Conservation (phyloP, 2,888 invertebrate genomes). For the Caradrina clavipalpis region DNA sequence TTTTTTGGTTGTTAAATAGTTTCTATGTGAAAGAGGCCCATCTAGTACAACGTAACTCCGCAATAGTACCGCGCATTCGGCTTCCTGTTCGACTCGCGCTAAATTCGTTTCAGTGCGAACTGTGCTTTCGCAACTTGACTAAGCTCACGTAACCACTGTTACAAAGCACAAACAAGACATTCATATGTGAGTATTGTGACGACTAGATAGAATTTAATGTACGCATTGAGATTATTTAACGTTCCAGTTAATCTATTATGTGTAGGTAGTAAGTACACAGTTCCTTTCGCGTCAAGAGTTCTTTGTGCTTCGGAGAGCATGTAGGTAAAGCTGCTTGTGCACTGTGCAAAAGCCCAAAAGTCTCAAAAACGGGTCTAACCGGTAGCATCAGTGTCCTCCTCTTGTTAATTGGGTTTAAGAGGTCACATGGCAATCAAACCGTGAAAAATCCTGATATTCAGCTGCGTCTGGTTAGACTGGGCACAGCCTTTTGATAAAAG, state of each 20-base stretch:
- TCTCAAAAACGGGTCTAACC: slow-evolving; percentile 29
- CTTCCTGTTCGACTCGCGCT: slow-evolving; percentile 82
- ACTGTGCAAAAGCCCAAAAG: not conserved
- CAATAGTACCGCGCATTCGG: slow-evolving; percentile 64
- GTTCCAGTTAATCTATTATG: not conserved
- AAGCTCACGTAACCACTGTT: slow-evolving; percentile 84
- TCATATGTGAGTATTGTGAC: slow-evolving; percentile 61
- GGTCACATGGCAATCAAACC: slow-evolving; percentile 43
- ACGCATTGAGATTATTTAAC: slow-evolving; percentile 32
- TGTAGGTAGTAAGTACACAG: not conserved
- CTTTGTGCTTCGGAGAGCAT: not conserved
- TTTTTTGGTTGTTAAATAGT: too few relatives aligned
- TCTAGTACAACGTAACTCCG: slow-evolving; percentile 67
- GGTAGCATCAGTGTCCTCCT: slow-evolving; percentile 24
- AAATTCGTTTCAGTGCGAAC: slow-evolving; percentile 83
- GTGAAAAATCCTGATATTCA: slow-evolving; percentile 43
- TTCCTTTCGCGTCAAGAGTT: slow-evolving; percentile 1
- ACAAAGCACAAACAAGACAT: slow-evolving; percentile 74
- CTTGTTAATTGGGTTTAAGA: slow-evolving; percentile 27
- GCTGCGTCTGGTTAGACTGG: slow-evolving; percentile 17
- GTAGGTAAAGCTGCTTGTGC: not conserved
- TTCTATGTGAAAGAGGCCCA: slow-evolving; percentile 42
- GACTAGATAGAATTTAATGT: slow-evolving; percentile 44
- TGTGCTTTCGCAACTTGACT: slow-evolving; percentile 83
- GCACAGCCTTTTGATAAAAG: slow-evolving; percentile 1